Conservation (phyloP, 2,113 vertebrate species). For the Cnemophilus loriae region DNA sequence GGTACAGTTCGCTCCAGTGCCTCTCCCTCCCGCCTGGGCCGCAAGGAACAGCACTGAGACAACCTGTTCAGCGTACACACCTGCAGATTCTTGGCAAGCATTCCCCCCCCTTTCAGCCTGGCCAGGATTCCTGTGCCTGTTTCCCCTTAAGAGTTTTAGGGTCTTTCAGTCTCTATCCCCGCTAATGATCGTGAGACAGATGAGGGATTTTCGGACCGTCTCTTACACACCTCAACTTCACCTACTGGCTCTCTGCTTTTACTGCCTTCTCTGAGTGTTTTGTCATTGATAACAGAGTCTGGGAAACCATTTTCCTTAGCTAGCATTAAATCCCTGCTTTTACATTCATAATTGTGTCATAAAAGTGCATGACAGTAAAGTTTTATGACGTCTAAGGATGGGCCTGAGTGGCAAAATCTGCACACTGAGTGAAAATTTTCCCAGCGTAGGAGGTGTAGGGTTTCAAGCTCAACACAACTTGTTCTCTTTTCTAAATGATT, state of each 20-base stretch:
- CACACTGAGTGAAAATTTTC: not conserved
- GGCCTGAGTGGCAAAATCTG: not conserved
- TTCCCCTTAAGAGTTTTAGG: too few relatives aligned
- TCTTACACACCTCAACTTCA: not conserved
- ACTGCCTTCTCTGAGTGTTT: not conserved
- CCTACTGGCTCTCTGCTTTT: not conserved
- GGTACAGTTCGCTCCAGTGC: too few relatives aligned
- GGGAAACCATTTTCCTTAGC: not conserved
- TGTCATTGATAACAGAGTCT: conserved; percentile 1
- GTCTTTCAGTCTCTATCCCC: too few relatives aligned
- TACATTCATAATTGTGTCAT: not conserved
- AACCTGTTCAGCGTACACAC: too few relatives aligned
- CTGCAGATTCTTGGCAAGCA: too few relatives aligned
- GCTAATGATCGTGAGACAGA: too few relatives aligned
- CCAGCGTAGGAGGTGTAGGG: not conserved
- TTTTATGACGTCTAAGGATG: not conserved
- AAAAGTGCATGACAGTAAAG: not conserved
- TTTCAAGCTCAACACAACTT: not conserved
- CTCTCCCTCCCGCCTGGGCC: too few relatives aligned
- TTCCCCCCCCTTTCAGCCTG: too few relatives aligned
- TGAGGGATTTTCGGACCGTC: too few relatives aligned
- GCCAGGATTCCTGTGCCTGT: too few relatives aligned
- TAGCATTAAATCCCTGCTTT: not conserved
- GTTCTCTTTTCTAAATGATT: not conserved
- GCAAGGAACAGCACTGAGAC: too few relatives aligned